Conservation (phyloP, 2,113 vertebrate genomes). For the Mirza zaza region DNA sequence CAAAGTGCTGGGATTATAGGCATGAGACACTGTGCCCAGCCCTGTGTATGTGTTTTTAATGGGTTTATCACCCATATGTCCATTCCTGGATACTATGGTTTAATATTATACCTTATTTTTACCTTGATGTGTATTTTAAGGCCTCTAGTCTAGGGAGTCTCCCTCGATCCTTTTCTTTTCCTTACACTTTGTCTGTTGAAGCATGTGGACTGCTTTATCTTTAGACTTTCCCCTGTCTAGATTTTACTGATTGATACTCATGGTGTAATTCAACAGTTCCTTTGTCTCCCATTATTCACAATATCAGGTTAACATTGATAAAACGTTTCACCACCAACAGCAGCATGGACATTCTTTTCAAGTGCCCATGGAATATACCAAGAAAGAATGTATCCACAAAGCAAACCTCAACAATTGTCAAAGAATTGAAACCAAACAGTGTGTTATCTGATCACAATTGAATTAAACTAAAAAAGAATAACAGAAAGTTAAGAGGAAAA, state of each 20-base stretch:
- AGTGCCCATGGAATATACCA: background rate
- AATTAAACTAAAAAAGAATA: background rate
- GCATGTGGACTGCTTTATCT: background rate
- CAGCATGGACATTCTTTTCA: background rate
- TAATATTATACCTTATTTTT: background rate
- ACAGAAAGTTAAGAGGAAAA: background rate
- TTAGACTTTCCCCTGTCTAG: background rate
- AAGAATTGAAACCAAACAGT: background rate
- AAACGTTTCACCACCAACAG: background rate
- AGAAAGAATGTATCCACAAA: background rate
- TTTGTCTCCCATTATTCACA: background rate
- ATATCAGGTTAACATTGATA: background rate
- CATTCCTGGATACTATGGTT: background rate
- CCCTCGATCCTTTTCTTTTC: background rate
- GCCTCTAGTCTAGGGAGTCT: background rate
- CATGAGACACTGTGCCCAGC: background rate
- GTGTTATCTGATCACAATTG: background rate
- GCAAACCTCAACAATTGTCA: background rate
- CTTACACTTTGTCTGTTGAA: background rate
- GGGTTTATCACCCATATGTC: background rate
- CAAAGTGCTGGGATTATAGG: background rate
- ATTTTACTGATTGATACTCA: background rate
- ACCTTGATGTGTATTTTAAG: background rate
- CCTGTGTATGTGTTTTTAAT: background rate
- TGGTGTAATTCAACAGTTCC: background rate